These are phyloP conservation scores for fruit fly (Drosophila melanogaster) DNA, from an alignment of 1,140 invertebrate genomes.

Conservation along the genomic window DNA sequence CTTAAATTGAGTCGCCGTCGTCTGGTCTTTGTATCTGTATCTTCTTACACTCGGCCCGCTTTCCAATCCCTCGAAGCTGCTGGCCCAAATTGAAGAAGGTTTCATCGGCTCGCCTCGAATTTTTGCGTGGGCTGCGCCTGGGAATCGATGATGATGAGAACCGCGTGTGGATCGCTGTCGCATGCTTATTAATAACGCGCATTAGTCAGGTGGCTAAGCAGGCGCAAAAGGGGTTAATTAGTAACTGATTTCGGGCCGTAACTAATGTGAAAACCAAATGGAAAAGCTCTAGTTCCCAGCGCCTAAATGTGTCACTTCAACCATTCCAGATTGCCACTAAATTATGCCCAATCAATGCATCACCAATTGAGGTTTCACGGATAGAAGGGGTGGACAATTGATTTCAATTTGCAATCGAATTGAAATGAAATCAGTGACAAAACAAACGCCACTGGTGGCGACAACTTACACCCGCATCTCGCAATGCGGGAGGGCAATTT, in stretches of 20 bases:
- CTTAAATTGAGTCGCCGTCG: constrained; percentile 75
- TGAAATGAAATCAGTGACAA: constrained; percentile 82
- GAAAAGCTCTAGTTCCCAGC: constrained; percentile 27
- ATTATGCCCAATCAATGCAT: constrained; percentile 78
- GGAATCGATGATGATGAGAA: constrained; percentile 42
- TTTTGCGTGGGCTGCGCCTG: constrained; percentile 60
- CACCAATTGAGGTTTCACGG: constrained; percentile 39
- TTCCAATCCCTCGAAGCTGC: neutral
- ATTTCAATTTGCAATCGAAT: constrained; percentile 83
- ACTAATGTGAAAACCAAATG: constrained; percentile 21
- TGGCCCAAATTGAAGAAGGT: constrained; percentile 41
- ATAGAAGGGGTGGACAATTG: constrained; percentile 65
- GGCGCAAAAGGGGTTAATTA: constrained; percentile 73
- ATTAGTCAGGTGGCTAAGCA: constrained; percentile 68
- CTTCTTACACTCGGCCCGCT: constrained; percentile 21
- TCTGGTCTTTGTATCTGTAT: constrained; percentile 30
- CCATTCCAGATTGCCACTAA: constrained; percentile 62
- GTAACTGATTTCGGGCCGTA: constrained; percentile 44
- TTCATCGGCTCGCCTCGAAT: neutral
- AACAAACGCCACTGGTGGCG: constrained; percentile 62
- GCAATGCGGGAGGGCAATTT: constrained; percentile 33
- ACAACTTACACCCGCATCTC: constrained; percentile 75
- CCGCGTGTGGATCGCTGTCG: constrained; percentile 51
- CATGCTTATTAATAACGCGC: constrained; percentile 74
- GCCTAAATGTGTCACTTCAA: constrained; percentile 1